These are phyloP conservation scores for Cyrtorhinus lividipennis DNA, from an alignment of 1,140 invertebrate genomes.

Conservation along the genomic window DNA sequence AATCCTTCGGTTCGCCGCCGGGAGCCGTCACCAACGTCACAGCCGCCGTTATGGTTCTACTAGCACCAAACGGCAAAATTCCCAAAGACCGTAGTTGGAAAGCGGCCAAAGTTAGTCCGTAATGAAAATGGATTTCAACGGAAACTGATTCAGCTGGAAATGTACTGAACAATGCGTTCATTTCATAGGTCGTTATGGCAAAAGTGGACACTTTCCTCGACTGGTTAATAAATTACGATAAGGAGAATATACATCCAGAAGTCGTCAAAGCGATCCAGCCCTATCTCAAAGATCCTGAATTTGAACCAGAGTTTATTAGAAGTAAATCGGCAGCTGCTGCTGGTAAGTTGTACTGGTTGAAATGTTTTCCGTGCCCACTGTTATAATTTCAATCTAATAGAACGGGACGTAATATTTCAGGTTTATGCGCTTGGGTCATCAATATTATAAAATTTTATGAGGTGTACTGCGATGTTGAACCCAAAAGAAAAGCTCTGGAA, in stretches of 20 bases:
- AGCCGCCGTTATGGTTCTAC: constrained; percentile 84
- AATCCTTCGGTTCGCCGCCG: constrained; percentile 84
- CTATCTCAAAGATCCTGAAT: constrained; percentile 81
- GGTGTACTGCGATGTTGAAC: constrained; percentile 92
- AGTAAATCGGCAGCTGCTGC: constrained; percentile 87
- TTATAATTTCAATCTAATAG: no score
- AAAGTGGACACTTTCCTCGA: constrained; percentile 89
- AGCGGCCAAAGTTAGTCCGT: constrained; percentile 70
- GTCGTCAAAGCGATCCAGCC: constrained; percentile 85
- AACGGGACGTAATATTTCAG: no score
- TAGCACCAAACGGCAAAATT: constrained; percentile 83
- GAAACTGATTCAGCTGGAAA: no score
- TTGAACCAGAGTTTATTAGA: constrained; percentile 82
- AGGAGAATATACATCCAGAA: constrained; percentile 91
- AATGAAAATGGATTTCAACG: no score
- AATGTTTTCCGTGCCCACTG: no score
- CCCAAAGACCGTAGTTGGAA: constrained; percentile 95
- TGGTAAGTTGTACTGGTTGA: no score
- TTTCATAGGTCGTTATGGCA: constrained; percentile 63
- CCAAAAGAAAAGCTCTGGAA: constrained; percentile 81
- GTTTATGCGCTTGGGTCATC: constrained; percentile 90
- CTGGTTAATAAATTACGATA: constrained; percentile 81
- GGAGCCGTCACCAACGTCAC: constrained; percentile 84
- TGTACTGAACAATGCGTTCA: no score
- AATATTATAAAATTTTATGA: constrained; percentile 93